Percentiles rank a stretch among this genome's conserved stretches.
These are phyloP conservation scores for Drymodes brunneopygia DNA, from an alignment of 2,113 vertebrate species.

Conservation along the genomic window DNA sequence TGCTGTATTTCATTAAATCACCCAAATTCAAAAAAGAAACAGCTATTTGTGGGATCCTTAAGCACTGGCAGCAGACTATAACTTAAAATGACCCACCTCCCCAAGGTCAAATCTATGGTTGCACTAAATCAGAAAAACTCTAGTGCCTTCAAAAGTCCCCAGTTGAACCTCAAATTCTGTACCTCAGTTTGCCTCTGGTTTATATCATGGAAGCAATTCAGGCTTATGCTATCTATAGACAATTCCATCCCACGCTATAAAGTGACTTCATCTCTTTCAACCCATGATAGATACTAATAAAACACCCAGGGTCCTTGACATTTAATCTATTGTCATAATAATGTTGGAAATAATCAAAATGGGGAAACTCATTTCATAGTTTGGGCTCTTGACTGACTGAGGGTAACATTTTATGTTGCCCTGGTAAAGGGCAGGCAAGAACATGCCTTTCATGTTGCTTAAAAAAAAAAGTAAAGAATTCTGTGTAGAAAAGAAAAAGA, in stretches of 20 bases:
- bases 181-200: not conserved
- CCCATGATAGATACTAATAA: not conserved
- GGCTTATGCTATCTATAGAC: not conserved
- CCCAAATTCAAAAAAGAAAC: not conserved
- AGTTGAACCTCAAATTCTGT: not conserved
- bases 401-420: not conserved
- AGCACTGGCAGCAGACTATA: not conserved
- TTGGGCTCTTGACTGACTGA: not conserved
- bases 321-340: not conserved
- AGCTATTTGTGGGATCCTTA: not conserved
- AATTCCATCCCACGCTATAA: not conserved
- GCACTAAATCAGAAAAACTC: not conserved
- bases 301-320: not conserved
- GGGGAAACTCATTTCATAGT: not conserved
- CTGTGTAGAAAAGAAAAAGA: not conserved
- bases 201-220: not conserved
- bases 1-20: not conserved
- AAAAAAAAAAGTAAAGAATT: not conserved
- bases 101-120: not conserved
- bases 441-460: not conserved
- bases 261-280: not conserved
- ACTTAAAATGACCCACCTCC: not conserved
- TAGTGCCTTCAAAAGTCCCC: not conserved
- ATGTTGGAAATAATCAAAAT: constrained; percentile 15
- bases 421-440: not conserved